A percentile compares a stretch with the other conserved stretches of the same genome.
Evolutionary conservation across 2,888 invertebrate genomes (phyloP).

Genomic region (Rotaria socialis): DNA sequence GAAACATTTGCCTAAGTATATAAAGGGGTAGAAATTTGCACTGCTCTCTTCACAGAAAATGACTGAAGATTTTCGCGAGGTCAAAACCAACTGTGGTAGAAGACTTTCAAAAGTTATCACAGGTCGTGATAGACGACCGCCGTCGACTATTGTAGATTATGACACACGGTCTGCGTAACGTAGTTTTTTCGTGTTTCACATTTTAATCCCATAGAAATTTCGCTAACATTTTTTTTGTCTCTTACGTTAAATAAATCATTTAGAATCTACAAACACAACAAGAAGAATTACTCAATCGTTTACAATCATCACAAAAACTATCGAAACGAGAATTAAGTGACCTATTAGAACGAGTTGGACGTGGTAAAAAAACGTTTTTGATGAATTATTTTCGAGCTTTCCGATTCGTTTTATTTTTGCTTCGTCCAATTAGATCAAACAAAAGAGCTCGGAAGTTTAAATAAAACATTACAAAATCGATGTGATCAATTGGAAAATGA

Average conservation of each 20-base stretch:
- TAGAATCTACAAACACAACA: background rate
- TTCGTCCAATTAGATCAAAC: background rate
- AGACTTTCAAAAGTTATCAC: too few relatives aligned
- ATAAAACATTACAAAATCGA: conserved; percentile 36
- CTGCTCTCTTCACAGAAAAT: too few relatives aligned
- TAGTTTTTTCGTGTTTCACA: too few relatives aligned
- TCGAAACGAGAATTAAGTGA: background rate
- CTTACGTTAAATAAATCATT: background rate
- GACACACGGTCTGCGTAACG: too few relatives aligned
- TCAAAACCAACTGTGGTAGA: too few relatives aligned
- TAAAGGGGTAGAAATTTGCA: too few relatives aligned
- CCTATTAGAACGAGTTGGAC: background rate
- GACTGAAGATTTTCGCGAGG: too few relatives aligned
- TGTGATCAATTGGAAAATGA: conserved; percentile 32
- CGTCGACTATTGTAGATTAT: too few relatives aligned
- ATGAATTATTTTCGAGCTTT: background rate
- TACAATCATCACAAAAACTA: conserved; percentile 4
- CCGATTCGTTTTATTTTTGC: background rate
- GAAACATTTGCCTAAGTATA: too few relatives aligned
- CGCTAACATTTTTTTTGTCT: too few relatives aligned
- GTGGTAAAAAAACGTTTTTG: background rate
- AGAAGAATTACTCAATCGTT: background rate
- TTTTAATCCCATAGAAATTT: too few relatives aligned
- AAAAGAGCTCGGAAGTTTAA: background rate
- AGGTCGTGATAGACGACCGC: too few relatives aligned